These are phyloP conservation scores for Pterophyllum scalare DNA, from an alignment of 2,113 vertebrate genomes.

Conservation along the genomic window DNA sequence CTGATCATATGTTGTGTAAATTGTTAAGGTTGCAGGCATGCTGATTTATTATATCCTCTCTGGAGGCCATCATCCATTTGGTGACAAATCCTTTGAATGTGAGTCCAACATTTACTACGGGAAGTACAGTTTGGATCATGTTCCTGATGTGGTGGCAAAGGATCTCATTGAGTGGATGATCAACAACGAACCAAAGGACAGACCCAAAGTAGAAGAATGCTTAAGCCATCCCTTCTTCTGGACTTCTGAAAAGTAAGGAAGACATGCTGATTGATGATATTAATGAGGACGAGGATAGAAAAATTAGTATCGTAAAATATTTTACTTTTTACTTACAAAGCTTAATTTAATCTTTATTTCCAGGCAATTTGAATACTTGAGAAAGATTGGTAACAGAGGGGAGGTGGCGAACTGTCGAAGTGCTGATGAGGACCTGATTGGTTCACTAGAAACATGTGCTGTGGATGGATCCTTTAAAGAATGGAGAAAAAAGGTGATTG, in stretches of 20 bases:
- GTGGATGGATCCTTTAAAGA: conserved; percentile 39
- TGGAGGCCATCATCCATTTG: too few species aligned
- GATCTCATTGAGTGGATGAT: conserved; percentile 76
- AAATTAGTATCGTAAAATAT: too few species aligned
- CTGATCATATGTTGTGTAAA: background rate
- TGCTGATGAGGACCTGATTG: conserved; percentile 1
- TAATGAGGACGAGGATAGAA: too few species aligned
- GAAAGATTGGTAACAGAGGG: conserved; percentile 20
- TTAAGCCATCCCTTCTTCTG: conserved; percentile 77
- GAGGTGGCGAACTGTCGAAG: conserved; percentile 38
- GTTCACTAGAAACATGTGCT: conserved; percentile 5
- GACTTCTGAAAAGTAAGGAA: conserved; percentile 24
- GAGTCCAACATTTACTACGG: too few species aligned
- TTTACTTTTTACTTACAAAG: too few species aligned
- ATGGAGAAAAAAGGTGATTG: conserved; percentile 71
- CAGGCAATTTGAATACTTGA: conserved; percentile 68
- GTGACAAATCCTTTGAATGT: too few species aligned
- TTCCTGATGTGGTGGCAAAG: conserved; percentile 65
- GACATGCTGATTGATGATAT: background rate
- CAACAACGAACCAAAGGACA: conserved; percentile 34
- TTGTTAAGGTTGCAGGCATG: too few species aligned
- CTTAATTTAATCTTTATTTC: background rate
- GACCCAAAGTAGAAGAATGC: conserved; percentile 65
- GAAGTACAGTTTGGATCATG: conserved; percentile 11
- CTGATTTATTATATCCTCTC: too few species aligned